Conservation (phyloP, 2,113 vertebrate species). For the Struthio camelus region DNA sequence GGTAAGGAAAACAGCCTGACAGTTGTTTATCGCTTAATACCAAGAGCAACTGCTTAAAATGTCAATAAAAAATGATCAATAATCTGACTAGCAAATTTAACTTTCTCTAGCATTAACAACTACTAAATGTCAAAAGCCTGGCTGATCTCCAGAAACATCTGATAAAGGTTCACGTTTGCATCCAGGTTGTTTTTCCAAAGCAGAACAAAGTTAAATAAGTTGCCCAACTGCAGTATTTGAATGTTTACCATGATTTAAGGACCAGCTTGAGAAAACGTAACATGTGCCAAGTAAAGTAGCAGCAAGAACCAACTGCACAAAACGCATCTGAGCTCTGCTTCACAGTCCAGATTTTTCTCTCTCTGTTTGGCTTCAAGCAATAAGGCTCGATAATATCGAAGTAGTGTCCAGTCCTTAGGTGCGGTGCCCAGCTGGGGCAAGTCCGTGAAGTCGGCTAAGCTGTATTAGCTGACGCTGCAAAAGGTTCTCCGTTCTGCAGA, state of each 20-base stretch:
- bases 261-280: neutral
- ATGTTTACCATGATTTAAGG: neutral
- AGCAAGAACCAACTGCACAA: neutral
- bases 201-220: neutral
- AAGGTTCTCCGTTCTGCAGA: neutral
- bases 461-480: fast-evolving
- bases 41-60: neutral
- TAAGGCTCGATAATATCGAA: neutral
- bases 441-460: fast-evolving
- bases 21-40: neutral
- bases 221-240: neutral
- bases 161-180: neutral
- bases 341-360: neutral
- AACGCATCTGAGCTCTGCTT: neutral
- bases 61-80: neutral
- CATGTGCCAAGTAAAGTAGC: neutral
- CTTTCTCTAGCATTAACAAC: neutral
- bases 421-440: neutral
- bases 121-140: neutral
- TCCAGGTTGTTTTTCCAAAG: neutral
- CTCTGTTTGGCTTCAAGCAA: neutral
- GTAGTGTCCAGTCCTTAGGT: neutral
- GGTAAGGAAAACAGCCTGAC: neutral
- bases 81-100: neutral
- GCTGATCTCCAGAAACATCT: neutral